A percentile compares a stretch with the other conserved stretches of the same genome.
Conservation (phyloP, 2,797 vertebrate genomes). For the Sciaenops ocellatus region DNA sequence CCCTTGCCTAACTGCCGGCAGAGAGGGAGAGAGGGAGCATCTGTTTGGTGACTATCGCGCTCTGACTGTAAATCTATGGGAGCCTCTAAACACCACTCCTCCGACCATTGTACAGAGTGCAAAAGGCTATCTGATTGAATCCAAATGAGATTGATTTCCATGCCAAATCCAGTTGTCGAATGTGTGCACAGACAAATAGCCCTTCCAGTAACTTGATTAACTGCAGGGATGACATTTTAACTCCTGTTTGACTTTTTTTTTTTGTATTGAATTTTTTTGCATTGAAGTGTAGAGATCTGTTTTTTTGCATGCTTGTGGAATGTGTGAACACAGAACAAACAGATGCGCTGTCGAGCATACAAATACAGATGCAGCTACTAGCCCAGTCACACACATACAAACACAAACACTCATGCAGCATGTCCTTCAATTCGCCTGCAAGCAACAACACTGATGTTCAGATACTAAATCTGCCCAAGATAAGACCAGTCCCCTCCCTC, state of each 20-base stretch:
- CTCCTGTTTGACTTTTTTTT: slow-evolving; percentile 4
- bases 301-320: neutral
- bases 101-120: slow-evolving; percentile 47
- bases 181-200: slow-evolving; percentile 52
- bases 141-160: slow-evolving; percentile 76
- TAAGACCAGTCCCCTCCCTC: slow-evolving; percentile 64
- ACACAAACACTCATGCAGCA: neutral
- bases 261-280: slow-evolving; percentile 4
- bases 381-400: neutral
- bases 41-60: slow-evolving; percentile 64
- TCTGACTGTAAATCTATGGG: slow-evolving; percentile 76
- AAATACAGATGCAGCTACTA: slow-evolving; percentile 10
- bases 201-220: slow-evolving; percentile 62
- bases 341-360: neutral
- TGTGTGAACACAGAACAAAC: slow-evolving; percentile 2
- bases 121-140: slow-evolving; percentile 75
- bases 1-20: slow-evolving; percentile 74
- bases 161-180: slow-evolving; percentile 73
- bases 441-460: slow-evolving; percentile 52
- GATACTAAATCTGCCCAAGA: slow-evolving; percentile 56
- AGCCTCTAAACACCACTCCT: slow-evolving; percentile 55
- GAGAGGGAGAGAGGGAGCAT: slow-evolving; percentile 60
- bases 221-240: slow-evolving; percentile 35
- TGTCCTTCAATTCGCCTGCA: slow-evolving; percentile 29
- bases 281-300: slow-evolving; percentile 5